Conservation (phyloP, 1,140 invertebrate genomes). For the Tribolium madens region DNA sequence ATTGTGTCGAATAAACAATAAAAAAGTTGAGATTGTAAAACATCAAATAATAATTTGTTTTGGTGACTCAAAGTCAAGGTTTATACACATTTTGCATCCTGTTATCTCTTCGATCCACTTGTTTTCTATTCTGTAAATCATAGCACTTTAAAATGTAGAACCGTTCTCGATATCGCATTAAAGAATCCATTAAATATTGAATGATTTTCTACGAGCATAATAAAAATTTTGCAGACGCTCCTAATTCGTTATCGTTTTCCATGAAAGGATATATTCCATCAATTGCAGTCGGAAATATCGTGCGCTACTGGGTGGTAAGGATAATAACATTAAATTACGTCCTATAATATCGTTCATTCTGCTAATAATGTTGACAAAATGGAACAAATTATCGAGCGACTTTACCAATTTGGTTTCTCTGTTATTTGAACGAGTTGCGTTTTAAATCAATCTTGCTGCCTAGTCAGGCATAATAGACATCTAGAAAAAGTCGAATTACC, state of each 20-base stretch:
- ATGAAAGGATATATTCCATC: constrained; percentile 42
- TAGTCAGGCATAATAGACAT: constrained; percentile 37
- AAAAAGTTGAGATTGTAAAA: no score
- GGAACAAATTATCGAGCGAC: constrained; percentile 52
- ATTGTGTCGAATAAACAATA: neutral
- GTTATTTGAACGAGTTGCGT: constrained; percentile 49
- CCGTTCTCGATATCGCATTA: neutral
- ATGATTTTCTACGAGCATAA: neutral
- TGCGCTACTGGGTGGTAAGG: constrained; percentile 55
- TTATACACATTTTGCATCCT: neutral
- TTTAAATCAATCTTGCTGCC: constrained; percentile 45
- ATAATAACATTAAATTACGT: constrained; percentile 54
- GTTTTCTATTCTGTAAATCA: neutral
- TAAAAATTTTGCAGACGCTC: neutral
- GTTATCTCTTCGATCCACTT: neutral
- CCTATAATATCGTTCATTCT: constrained; percentile 53
- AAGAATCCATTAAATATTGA: neutral
- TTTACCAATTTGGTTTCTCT: constrained; percentile 54
- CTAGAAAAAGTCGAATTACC: constrained; percentile 26
- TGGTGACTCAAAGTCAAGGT: no score
- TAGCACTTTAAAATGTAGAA: neutral
- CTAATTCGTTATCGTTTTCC: constrained; percentile 23
- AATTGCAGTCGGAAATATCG: constrained; percentile 49
- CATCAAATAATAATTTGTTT: no score
- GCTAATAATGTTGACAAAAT: constrained; percentile 55